Evolutionary conservation across 2,113 vertebrate species (phyloP).

Genomic region (Tapirus terrestris): DNA sequence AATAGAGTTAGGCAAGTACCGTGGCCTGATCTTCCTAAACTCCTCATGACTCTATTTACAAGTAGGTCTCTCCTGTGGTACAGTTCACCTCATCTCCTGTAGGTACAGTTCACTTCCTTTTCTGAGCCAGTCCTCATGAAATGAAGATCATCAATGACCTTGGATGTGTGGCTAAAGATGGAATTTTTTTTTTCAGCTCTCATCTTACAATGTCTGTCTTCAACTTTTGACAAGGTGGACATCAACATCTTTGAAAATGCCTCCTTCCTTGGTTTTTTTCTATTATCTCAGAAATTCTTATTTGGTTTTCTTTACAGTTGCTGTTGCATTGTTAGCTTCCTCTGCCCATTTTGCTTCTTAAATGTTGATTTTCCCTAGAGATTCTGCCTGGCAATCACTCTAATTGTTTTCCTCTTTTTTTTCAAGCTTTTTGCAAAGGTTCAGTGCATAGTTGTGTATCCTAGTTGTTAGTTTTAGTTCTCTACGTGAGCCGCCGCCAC

Average conservation of each 20-base stretch:
- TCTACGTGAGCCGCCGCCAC: too few species aligned
- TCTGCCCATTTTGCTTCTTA: background rate
- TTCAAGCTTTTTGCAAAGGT: too few species aligned
- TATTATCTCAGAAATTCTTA: background rate
- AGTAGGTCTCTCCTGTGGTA: background rate
- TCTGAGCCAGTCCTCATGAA: background rate
- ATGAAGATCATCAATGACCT: background rate
- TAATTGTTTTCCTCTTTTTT: too few species aligned
- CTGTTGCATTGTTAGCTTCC: background rate
- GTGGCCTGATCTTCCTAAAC: background rate
- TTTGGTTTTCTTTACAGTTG: background rate
- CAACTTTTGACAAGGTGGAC: background rate
- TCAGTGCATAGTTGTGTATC: too few species aligned
- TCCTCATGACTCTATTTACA: background rate
- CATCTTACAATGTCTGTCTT: background rate
- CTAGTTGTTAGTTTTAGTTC: too few species aligned
- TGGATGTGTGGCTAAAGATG: background rate
- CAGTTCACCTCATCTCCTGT: background rate
- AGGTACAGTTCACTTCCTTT: background rate
- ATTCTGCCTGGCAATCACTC: background rate
- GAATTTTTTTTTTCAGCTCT: background rate
- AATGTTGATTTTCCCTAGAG: background rate
- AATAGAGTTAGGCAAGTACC: background rate
- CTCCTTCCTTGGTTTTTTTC: background rate
- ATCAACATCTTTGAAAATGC: background rate